Base-by-base conservation (phyloP, 2,797 vertebrate genomes). In the Acanthopagrus latus region DNA sequence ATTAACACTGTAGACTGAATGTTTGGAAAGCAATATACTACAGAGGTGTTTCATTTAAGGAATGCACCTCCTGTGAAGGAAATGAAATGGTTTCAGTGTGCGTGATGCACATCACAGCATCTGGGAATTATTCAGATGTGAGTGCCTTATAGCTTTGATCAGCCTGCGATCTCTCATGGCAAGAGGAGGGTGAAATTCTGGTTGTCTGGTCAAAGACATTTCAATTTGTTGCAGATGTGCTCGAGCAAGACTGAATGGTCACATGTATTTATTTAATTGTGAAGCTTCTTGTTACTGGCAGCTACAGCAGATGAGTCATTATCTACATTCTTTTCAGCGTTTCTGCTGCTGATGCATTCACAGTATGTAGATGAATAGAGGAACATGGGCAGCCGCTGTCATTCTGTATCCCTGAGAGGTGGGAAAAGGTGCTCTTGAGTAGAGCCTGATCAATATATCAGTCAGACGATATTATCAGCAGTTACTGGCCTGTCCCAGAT, bases 71-170 rank as follows among this genome's bases (percentile, higher is more conserved):
- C 29, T 55, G 38, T 70, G 3, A 1, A 51, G 33, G 25, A 50
- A 52, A 1, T 54, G 14, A 55, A 59, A 69, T 47, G 13, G 14
- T 64, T 46, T 62, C 58, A 41, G 11, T 44, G 6, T 60, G 44
- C 27, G 59, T 48, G 63, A 64, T 56, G 52, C 25, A 14, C 5
- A 38, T 69, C 7, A 23, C 29, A 50, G 29, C 60, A 63, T 64
- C 56, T 71, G 41, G 54, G 41, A 83, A 38, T 41, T 46, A 58
- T 64, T 66, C 18, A 52, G 23, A 67, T 57, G 33, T 29, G n/a
- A 21, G 18, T 51, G 52, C 69, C 56, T 50, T 18, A 2, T 29
- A 68, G 51, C 57, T 54, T 27, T 7, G 0, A 46, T 69, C 44
- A 74, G 51, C 23, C 54, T 66, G 55, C 20, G 23, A 7, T 20